Base-by-base conservation (phyloP, 2,888 invertebrate genomes). In the Lycia hirtaria region DNA sequence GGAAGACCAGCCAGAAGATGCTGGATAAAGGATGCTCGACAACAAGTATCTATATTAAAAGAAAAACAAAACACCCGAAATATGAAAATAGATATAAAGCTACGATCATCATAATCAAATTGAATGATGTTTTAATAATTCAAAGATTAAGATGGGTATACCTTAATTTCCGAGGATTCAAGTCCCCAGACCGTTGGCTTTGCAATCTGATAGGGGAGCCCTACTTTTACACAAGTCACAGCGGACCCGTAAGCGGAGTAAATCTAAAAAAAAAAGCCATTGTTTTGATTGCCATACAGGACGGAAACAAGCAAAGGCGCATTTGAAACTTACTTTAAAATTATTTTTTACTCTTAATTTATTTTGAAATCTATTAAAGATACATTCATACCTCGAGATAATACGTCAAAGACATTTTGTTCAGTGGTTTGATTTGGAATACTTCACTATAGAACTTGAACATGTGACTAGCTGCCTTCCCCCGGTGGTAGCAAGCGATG, bases 391-490 rank as follows among this genome's bases (percentile, higher is more conserved):
- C 89, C 83, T 89, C 87, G 6, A 90, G 68, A 49, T 79, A 79
- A 48, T 88, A 89, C 1, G 70, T 78, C 7, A 88, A 40, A 9
- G 62, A 75, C 0, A 83, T 81, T 1, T 5, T 15, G 2, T 19
- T 4, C 1, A 1, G 4, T 48, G 37, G 88, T 7, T 77, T 81
- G 12, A 85, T 62, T 12, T 73, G 72, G 66, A 89, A 89, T 4
- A 85, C 65, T 67, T 90, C 89, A 60, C 87, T 86, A 72, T 90
- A 90, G 71, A 89, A 88, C 45, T 76, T 72, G 71, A 82, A 87
- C 15, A 88, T 69, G 61, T 84, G 83, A 0, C 68, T 62, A 0
- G 88, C 81, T 0, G 78, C 72, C 1, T 81, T 79, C 0, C 85
- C 89, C 0, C 89, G 62, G 68, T 88, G 88, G 70, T 76, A 86